Conservation (phyloP, 35 echinoderm and acorn worm species). For the Amphiura filiformis region DNA sequence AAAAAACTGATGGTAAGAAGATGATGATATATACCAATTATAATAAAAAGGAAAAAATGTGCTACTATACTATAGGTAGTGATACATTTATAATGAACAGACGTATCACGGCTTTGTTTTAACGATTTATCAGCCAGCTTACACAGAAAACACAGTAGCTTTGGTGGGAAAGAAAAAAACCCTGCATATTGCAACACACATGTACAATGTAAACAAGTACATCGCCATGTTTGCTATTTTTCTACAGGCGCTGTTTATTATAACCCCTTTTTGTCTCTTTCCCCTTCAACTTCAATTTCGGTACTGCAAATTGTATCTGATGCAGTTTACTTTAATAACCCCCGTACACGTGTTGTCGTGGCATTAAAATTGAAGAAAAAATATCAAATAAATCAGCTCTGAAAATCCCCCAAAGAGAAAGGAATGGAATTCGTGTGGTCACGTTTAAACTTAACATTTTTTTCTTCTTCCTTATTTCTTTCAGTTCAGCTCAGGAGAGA, state of each 20-base stretch:
- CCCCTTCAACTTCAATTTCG: conserved; percentile 2
- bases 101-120: not conserved
- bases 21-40: too few relatives aligned
- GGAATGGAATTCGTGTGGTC: not conserved
- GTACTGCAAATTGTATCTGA: not conserved
- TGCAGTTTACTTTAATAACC: not conserved
- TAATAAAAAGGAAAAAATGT: too few relatives aligned
- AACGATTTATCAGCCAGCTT: not conserved
- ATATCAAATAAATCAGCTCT: conserved; percentile 5
- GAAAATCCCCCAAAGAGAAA: not conserved
- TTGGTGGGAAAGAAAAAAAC: not conserved
- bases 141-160: not conserved
- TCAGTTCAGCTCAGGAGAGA: too few relatives aligned
- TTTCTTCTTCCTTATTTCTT: not conserved
- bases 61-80: not conserved
- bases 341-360: not conserved
- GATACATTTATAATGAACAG: not conserved
- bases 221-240: not conserved
- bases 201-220: not conserved
- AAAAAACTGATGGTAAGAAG: too few relatives aligned
- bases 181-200: not conserved
- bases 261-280: conserved; percentile 9
- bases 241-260: not conserved
- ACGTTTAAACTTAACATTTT: not conserved
- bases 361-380: not conserved